A percentile compares a stretch with the other conserved stretches of the same genome.
Conservation (phyloP, 2,888 invertebrate genomes). For the Morpho deidamia region DNA sequence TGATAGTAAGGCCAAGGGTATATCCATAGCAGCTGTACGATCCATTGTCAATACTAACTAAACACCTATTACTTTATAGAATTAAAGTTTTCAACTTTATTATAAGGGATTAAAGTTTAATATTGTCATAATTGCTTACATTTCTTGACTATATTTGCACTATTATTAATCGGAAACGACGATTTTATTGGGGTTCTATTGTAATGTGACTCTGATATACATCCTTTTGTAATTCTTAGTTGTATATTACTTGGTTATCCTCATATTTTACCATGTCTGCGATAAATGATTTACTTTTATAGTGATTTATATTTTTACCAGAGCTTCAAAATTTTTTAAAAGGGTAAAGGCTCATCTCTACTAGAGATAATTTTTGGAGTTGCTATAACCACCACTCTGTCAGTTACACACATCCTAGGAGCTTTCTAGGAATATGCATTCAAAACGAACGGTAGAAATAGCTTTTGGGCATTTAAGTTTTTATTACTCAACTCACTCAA, state of each 20-base stretch:
- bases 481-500: no score
- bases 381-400: no score
- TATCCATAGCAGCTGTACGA: slow-evolving; percentile 52
- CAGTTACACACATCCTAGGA: no score
- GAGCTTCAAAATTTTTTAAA: no score
- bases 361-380: no score
- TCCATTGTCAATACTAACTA: slow-evolving; percentile 38
- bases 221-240: slow-evolving; percentile 26
- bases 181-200: slow-evolving; percentile 41
- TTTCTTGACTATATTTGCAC: slow-evolving; percentile 29
- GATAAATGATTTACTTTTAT: no score
- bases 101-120: slow-evolving; percentile 17
- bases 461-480: no score
- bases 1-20: slow-evolving; percentile 32
- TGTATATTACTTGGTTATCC: not conserved
- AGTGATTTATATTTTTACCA: no score
- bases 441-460: no score
- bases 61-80: slow-evolving; percentile 21
- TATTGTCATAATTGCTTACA: slow-evolving; percentile 15
- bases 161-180: slow-evolving; percentile 50
- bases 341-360: no score
- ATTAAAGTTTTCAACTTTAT: slow-evolving; percentile 26
- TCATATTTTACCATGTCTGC: not conserved
- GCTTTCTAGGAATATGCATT: no score
- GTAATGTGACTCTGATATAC: slow-evolving; percentile 23